Evolutionary conservation across 2,888 invertebrate species (phyloP), one percentile per base, ranked within the genome.

Genomic region (Sylvicola cinctus): DNA sequence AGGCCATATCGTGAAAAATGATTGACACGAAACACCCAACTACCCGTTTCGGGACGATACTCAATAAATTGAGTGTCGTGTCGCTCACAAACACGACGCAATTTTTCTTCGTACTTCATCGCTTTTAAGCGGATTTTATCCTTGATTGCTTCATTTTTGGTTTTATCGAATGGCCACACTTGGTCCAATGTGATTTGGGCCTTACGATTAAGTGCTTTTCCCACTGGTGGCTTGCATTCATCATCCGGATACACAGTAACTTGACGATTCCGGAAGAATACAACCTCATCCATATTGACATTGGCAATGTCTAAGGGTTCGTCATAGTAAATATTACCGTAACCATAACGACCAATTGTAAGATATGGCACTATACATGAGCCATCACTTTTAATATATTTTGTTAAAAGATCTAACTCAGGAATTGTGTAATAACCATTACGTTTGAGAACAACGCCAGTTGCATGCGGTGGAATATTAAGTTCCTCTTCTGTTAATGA

Each of bases 1-100:
- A 85, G 58, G 0, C 85, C 87, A 52, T 93, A 95, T 49, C 90
- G 91, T 12, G 91, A 90, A 57, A 93, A 93, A 56, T 93, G 93
- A 36, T 85, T 79, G 31, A 80, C 83, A 54, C 79, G 72, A 58
- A 96, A 96, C 33, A 93, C 91, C 95, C 96, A 98, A 35, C 91
- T 88, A 16, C 96, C 96, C 2, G 88, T 90, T 52, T 85, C 83
- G 0, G 93, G 85, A 0, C 90, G 68, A 58, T 93, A 96, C 51
- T 96, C 95, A 4, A 91, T 70, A 54, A 96, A 98, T 35, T 76
- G 73, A 0, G 90, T 88, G 40, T 78, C 79, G 55, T 91, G 80
- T 45, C 81, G 84, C 40, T 75, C 73, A 38, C 88, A 84, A 2
- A 81, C 78, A 20, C 74, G 68, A 12, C 88, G 74, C 36, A 96